A percentile compares a stretch with the other conserved stretches of the same genome.
Conservation (phyloP, 1,140 invertebrate species). For the Drosophila funebris region DNA sequence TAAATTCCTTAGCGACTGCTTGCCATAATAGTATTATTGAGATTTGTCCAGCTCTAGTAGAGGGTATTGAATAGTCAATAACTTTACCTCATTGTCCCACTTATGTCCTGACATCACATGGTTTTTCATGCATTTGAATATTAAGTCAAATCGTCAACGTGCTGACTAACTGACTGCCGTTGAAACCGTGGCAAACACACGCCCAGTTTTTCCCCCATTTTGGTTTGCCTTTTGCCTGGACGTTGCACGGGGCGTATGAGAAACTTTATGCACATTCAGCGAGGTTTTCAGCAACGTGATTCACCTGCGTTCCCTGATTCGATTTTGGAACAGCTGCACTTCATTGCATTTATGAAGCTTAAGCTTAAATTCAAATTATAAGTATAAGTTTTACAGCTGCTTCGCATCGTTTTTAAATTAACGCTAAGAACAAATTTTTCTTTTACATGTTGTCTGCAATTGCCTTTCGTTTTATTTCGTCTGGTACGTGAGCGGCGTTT, state of each 20-base stretch:
- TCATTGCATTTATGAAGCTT: conserved; percentile 75
- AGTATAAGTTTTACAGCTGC: conserved; percentile 32
- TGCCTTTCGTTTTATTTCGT: conserved; percentile 29
- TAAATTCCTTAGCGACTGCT: not conserved
- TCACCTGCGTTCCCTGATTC: conserved; percentile 29
- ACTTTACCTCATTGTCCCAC: not conserved
- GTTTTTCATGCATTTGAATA: conserved; percentile 58
- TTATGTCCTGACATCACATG: conserved; percentile 35
- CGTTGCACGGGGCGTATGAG: conserved; percentile 40
- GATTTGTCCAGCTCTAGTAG: not conserved
- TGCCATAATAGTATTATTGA: not conserved
- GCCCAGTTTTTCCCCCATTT: conserved; percentile 17
- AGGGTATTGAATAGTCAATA: not conserved
- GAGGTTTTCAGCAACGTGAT: conserved; percentile 39
- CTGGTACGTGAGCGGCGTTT: conserved; percentile 71
- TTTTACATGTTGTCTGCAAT: conserved; percentile 34
- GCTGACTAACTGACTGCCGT: conserved; percentile 42
- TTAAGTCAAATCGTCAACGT: conserved; percentile 50
- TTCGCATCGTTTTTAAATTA: conserved; percentile 27
- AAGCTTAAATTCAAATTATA: conserved; percentile 42
- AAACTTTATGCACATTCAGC: conserved; percentile 42
- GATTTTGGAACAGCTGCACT: conserved; percentile 40
- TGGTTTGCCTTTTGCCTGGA: conserved; percentile 28
- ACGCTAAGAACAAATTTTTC: conserved; percentile 16
- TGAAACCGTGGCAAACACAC: conserved; percentile 14